phyloP scores from a whole-genome alignment of 2,888 invertebrate species.

The Orthosia incerta region DNA sequence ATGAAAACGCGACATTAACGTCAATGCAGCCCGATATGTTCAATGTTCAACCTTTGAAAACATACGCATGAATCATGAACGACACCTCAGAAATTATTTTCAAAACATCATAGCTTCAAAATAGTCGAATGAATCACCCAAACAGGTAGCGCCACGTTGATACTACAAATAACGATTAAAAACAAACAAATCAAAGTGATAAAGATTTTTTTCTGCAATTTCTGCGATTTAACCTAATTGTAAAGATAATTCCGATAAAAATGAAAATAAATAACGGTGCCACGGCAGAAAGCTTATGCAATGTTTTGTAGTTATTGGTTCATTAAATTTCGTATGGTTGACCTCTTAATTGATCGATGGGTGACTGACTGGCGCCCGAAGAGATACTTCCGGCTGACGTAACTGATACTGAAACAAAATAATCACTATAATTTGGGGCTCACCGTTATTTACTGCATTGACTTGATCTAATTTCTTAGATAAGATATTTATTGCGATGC shows the following conservation, averaged over 20 bases:
- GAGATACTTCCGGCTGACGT: conserved; percentile 86
- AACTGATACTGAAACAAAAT: conserved; percentile 74
- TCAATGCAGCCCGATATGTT: background rate
- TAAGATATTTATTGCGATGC: conserved; percentile 35
- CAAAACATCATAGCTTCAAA: background rate
- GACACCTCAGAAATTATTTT: background rate
- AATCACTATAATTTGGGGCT: conserved; percentile 21
- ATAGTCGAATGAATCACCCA: conserved; percentile 17
- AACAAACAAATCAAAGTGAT: conserved; percentile 34
- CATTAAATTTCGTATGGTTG: conserved; percentile 35
- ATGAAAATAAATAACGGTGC: conserved; percentile 26
- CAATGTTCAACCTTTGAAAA: conserved; percentile 5
- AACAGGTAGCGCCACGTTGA: conserved; percentile 2
- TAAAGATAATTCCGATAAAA: conserved; percentile 48
- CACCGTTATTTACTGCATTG: conserved; percentile 24
- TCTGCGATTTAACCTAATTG: conserved; percentile 27
- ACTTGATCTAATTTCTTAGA: conserved; percentile 42
- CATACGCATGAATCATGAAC: conserved; percentile 17
- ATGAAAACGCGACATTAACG: conserved; percentile 6
- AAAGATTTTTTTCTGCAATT: conserved; percentile 23
- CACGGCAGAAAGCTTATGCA: conserved; percentile 27
- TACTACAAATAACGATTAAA: conserved; percentile 16
- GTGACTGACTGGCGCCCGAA: conserved; percentile 85
- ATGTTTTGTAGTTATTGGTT: conserved; percentile 33
- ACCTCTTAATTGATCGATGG: conserved; percentile 83